Evolutionary conservation across 2,113 vertebrate genomes (phyloP).

Genomic region (Sisor rabdophorus): DNA sequence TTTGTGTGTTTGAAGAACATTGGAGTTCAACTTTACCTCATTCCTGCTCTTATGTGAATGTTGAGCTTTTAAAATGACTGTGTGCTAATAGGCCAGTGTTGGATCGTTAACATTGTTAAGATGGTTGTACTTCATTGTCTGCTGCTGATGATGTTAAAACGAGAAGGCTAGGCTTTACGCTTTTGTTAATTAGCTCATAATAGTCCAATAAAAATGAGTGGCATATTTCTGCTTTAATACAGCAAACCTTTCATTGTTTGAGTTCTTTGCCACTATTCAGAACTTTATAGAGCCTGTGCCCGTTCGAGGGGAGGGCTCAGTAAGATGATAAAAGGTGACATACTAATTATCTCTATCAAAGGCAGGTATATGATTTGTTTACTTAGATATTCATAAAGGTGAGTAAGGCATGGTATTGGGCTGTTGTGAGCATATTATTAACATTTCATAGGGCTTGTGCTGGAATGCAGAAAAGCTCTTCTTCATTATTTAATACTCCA

Average conservation of each 20-base stretch:
- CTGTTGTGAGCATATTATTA: slow-evolving; percentile 99
- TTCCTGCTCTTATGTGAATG: slow-evolving; percentile 42
- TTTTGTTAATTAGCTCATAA: slow-evolving; percentile 68
- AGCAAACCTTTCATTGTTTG: slow-evolving; percentile 56
- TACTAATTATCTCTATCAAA: slow-evolving; percentile 99
- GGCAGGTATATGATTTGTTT: slow-evolving; percentile 98
- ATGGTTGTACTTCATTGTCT: slow-evolving; percentile 59
- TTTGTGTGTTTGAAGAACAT: slow-evolving; percentile 23
- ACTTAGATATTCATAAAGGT: slow-evolving; percentile 99
- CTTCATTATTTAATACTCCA: slow-evolving; percentile 99
- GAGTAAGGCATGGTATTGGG: slow-evolving; percentile 89
- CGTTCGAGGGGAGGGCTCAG: slow-evolving; percentile 87
- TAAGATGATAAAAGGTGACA: slow-evolving; percentile 87
- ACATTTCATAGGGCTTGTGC: slow-evolving; percentile 99
- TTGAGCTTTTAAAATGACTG: slow-evolving; percentile 29
- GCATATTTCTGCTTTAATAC: slow-evolving; percentile 76
- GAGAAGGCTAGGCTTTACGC: slow-evolving; percentile 61
- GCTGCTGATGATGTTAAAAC: slow-evolving; percentile 59
- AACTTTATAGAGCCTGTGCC: slow-evolving; percentile 77
- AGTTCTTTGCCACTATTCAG: slow-evolving; percentile 54
- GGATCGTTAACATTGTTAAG: slow-evolving; percentile 56
- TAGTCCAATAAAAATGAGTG: slow-evolving; percentile 75
- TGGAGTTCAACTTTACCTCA: slow-evolving; percentile 33
- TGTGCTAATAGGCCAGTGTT: slow-evolving; percentile 26
- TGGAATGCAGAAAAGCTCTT: slow-evolving; percentile 97